Conservation (phyloP, 1,140 invertebrate species). For the Palaemon carinicauda region DNA sequence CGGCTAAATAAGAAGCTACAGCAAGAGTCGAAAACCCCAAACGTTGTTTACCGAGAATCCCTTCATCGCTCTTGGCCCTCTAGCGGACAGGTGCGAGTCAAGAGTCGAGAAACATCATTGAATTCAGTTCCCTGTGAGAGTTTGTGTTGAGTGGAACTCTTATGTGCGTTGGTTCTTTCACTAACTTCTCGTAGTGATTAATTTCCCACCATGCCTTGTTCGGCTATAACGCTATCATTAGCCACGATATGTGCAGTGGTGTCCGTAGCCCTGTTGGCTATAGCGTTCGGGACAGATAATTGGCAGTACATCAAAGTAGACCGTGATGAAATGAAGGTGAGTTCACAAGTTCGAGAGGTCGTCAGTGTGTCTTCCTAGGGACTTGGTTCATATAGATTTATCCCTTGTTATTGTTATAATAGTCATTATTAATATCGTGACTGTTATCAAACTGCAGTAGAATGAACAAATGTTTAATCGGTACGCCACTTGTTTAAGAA, state of each 20-base stretch:
- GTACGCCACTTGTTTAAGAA: no score
- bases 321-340: conserved; percentile 84
- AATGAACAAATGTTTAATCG: no score
- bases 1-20: not conserved
- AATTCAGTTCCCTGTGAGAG: conserved; percentile 40
- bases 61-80: conserved; percentile 36
- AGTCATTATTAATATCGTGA: no score
- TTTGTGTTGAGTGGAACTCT: conserved; percentile 15
- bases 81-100: conserved; percentile 35
- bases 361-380: not conserved
- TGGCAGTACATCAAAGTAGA: conserved; percentile 93
- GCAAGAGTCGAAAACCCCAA: no score
- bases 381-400: no score
- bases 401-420: no score
- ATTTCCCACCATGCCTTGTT: conserved; percentile 80
- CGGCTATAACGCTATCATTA: conserved; percentile 90
- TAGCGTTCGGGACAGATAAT: conserved; percentile 94
- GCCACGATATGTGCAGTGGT: conserved; percentile 93
- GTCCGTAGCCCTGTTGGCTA: conserved; percentile 86
- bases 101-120: not conserved
- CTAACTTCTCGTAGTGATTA: not conserved
- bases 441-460: no score
- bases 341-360: not conserved
- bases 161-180: not conserved
- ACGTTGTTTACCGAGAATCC: not conserved